A percentile compares a stretch with the other conserved stretches of the same genome.
Conservation (phyloP, 2,113 vertebrate species). For the Saccopteryx bilineata region DNA sequence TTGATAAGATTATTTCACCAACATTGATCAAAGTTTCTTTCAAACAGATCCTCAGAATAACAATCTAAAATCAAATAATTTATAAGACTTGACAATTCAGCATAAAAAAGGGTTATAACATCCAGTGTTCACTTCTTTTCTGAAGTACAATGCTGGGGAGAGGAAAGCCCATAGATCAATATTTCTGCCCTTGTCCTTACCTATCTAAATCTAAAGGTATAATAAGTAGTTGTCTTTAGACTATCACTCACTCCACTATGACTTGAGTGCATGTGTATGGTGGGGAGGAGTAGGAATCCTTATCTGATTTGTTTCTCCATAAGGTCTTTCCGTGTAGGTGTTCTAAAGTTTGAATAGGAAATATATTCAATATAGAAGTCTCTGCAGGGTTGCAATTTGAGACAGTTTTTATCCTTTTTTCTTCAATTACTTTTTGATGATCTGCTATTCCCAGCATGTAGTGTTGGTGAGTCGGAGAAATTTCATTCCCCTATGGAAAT, state of each 20-base stretch:
- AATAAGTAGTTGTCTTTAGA: background rate
- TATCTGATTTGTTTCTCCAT: background rate
- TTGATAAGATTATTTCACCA: background rate
- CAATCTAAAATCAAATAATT: background rate
- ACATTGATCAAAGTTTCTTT: background rate
- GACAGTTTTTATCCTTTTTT: background rate
- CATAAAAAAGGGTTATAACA: background rate
- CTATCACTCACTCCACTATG: background rate
- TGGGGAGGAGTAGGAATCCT: background rate
- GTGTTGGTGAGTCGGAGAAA: background rate
- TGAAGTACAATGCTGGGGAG: background rate
- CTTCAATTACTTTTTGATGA: background rate
- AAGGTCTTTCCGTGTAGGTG: background rate
- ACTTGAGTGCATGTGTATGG: background rate
- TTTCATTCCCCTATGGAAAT: background rate
- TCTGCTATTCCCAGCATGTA: background rate
- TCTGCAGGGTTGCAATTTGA: background rate
- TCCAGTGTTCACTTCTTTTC: background rate
- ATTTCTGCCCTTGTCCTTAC: background rate
- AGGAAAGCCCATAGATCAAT: background rate
- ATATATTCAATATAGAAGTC: conserved; percentile 8
- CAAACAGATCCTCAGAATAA: background rate
- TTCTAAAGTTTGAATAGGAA: background rate
- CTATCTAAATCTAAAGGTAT: background rate
- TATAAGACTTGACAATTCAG: background rate